Conservation (phyloP, 2,888 invertebrate species). For the Mythimna impura region DNA sequence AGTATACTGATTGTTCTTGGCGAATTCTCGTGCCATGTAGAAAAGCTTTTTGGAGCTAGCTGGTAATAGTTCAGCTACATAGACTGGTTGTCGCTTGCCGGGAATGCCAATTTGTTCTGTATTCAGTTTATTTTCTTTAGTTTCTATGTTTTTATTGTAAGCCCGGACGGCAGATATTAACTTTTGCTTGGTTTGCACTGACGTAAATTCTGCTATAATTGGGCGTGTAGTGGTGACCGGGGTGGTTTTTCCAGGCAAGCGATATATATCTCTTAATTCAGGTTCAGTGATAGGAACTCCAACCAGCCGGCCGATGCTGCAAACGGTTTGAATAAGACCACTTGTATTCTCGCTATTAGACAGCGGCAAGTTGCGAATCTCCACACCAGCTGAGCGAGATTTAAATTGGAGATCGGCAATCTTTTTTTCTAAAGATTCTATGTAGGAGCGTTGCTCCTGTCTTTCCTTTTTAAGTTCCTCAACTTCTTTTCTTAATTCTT, state of each 20-base stretch:
- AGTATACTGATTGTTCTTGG: slow-evolving; percentile 6
- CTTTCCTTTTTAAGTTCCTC: slow-evolving; percentile 13
- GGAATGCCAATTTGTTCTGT: slow-evolving; percentile 5
- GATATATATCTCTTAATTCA: no score
- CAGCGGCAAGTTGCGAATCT: no score
- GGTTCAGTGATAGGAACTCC: not conserved
- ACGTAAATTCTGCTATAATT: not conserved
- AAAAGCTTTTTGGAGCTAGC: slow-evolving; percentile 2
- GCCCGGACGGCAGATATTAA: slow-evolving; percentile 7
- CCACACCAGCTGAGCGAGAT: no score
- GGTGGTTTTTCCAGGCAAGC: not conserved
- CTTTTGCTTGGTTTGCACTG: not conserved
- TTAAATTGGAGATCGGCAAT: slow-evolving; percentile 6
- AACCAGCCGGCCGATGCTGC: not conserved
- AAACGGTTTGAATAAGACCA: not conserved
- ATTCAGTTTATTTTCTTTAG: slow-evolving; percentile 2
- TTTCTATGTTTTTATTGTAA: slow-evolving; percentile 1
- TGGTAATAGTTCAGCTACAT: slow-evolving; percentile 1
- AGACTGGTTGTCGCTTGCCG: not conserved
- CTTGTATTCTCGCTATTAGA: not conserved
- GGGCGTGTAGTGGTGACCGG: not conserved
- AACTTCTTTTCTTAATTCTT: slow-evolving; percentile 18
- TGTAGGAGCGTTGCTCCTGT: slow-evolving; percentile 20
- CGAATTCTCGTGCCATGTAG: not conserved
- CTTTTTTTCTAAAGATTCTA: slow-evolving; percentile 23